Base-by-base conservation (phyloP, 2,888 invertebrate genomes). In the Ctenicera cuprea region DNA sequence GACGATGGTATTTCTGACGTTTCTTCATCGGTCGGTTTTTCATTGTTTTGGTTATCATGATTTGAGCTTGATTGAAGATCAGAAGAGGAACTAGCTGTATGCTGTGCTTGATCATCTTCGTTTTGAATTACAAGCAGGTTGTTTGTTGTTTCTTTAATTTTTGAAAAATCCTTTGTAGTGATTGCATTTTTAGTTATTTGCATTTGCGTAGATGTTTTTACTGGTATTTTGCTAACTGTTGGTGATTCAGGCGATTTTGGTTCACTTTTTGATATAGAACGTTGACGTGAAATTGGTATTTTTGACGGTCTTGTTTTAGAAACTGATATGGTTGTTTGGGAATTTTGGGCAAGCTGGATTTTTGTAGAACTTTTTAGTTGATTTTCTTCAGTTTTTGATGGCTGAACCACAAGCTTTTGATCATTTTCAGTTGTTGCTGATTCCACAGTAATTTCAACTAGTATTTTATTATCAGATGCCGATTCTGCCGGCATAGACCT, bases 231-330 rank as follows among this genome's bases (percentile, higher is more conserved):
- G 75, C 85, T 85, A 14, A 68, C 63, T 45, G 71, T 54, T 37
- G 62, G 62, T n/a, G 77, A 71, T 41, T 80, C 80, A 43, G 81
- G 81, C 3, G 81, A 79, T 70, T 83, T 82, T 14, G 76, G 52
- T 70, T 83, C 84, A 64, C 76, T 78, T 69, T 83, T 84, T 14
- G 82, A 79, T 38, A 82, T 70, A 1, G 84, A 83, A 66, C 81
- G 81, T 77, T 85, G 85, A 45, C 84, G 78, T 1, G 82, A 84
- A 71, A 87, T 80, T 52, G 87, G 87, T 64, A 87, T 87, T 79
- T 79, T 85, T 0, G 87, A 87, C 3, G 83, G 83, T 73, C 81
- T 81, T 71, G 80, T 82, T 61, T 75, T 78, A 22, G 78, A 69
- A 61, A 82, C 74, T 1, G 81, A 77, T 70, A 83, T 79, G 30